A percentile compares a stretch with the other conserved stretches of the same genome.
Evolutionary conservation across 2,113 vertebrate genomes (phyloP).

Genomic region (Gobiocypris rarus): DNA sequence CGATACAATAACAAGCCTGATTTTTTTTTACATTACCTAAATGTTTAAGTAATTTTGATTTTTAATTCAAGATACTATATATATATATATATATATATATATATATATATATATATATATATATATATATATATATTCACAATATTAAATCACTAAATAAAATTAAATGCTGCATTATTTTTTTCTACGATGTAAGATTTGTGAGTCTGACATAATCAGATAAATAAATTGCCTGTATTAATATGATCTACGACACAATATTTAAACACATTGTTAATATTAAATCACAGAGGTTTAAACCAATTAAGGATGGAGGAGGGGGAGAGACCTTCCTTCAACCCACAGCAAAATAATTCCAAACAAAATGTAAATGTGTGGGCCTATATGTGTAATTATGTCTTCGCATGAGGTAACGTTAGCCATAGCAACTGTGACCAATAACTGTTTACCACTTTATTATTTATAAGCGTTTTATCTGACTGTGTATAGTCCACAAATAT

Average conservation of each 20-base stretch:
- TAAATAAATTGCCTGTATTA: not conserved
- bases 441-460: no score
- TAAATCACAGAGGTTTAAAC: no score
- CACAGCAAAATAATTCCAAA: no score
- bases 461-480: no score
- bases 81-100: no score
- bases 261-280: not conserved
- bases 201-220: no score
- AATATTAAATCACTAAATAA: not conserved
- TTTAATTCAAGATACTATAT: not conserved
- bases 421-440: no score
- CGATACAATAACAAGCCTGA: not conserved
- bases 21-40: not conserved
- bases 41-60: not conserved
- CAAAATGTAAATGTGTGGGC: no score
- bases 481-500: not conserved
- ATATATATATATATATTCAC: no score
- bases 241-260: not conserved
- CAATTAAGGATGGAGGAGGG: no score
- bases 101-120: no score
- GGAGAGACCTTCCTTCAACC: not conserved
- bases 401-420: slow-evolving; percentile 15
- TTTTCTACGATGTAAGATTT: not conserved
- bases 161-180: not conserved
- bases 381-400: no score